Percentiles rank a stretch among this genome's conserved stretches.
Conservation (phyloP, 2,113 vertebrate genomes). For the Calidris pygmaea region DNA sequence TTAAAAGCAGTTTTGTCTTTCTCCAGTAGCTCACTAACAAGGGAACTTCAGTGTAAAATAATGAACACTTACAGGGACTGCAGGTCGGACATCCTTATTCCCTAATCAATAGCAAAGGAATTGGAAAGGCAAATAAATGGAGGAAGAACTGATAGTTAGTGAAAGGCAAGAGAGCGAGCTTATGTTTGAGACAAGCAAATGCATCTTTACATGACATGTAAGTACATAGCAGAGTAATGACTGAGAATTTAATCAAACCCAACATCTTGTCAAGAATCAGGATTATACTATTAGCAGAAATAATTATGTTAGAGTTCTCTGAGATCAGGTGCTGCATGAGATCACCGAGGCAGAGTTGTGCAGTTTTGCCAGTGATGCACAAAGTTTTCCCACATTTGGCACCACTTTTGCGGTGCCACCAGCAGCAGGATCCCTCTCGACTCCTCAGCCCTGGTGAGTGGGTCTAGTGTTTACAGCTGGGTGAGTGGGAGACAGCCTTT, state of each 20-base stretch:
- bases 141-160: not conserved
- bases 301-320: too few relatives aligned
- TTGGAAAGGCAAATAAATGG: not conserved
- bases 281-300: not conserved
- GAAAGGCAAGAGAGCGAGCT: not conserved
- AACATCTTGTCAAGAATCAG: not conserved
- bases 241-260: not conserved
- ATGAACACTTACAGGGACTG: not conserved
- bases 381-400: accelerated
- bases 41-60: not conserved
- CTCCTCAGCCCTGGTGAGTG: too few relatives aligned
- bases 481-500: not conserved
- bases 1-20: not conserved
- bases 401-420: accelerated
- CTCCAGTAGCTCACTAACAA: not conserved
- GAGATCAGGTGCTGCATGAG: not conserved
- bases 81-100: not conserved
- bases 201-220: not conserved
- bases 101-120: not conserved
- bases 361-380: not conserved
- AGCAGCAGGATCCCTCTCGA: accelerated
- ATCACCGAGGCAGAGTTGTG: not conserved
- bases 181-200: not conserved
- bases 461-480: not conserved
- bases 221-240: not conserved